Evolutionary conservation across 23 tunicate species (phyloP).

Genomic region (Phallusia fumigata): DNA sequence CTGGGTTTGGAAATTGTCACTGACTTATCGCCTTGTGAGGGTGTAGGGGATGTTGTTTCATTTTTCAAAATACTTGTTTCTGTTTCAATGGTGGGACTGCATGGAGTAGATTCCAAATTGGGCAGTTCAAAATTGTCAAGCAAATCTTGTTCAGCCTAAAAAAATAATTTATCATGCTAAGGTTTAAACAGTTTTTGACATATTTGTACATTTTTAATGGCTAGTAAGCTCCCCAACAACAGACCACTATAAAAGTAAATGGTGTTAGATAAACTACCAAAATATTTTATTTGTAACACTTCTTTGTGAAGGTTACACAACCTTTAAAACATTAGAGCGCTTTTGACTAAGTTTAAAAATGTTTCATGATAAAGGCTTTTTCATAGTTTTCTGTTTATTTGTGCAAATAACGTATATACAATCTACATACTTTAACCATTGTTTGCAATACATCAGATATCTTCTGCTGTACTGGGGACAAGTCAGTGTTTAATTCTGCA

Average conservation of each 20-base stretch:
- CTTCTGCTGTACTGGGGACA: not conserved
- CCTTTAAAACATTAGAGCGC: no score
- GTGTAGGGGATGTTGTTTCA: not conserved
- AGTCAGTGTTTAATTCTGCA: not conserved
- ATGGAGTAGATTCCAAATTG: not conserved
- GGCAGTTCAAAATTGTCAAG: constrained; percentile 18
- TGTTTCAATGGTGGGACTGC: not conserved
- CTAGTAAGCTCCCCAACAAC: not conserved
- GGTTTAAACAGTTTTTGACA: no score
- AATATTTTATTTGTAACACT: no score
- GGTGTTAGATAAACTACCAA: no score
- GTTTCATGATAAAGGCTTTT: no score
- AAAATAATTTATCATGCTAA: no score
- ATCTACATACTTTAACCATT: not conserved
- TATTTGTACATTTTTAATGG: not conserved
- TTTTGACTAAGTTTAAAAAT: no score
- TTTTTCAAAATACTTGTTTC: not conserved
- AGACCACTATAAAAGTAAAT: no score
- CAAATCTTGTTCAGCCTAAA: constrained; percentile 8
- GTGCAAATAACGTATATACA: no score
- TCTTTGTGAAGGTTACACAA: no score
- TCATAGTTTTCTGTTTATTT: no score
- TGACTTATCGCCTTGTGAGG: not conserved
- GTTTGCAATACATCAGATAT: not conserved
- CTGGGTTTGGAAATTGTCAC: not conserved